Evolutionary conservation across 2,113 vertebrate species (phyloP).

Genomic region (Genyomyrus donnyi): DNA sequence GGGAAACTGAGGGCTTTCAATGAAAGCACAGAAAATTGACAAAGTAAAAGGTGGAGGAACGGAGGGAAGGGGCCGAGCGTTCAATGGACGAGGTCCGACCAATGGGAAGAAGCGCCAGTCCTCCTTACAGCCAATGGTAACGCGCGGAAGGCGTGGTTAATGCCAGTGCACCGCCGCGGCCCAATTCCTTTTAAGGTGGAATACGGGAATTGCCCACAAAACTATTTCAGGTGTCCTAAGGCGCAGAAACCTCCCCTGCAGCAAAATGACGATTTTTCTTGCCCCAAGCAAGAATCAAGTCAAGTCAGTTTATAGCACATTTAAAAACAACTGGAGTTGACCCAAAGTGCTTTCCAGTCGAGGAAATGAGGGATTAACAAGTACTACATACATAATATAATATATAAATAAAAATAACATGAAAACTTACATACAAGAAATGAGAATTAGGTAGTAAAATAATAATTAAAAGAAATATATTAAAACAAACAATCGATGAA

Average conservation of each 20-base stretch:
- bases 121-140: slow-evolving; percentile 45
- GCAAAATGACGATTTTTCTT: neutral
- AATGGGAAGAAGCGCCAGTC: slow-evolving; percentile 37
- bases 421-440: neutral
- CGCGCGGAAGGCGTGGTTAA: slow-evolving; percentile 35
- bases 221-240: neutral
- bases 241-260: neutral
- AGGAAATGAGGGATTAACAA: neutral
- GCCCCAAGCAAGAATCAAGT: neutral
- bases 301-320: neutral
- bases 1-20: slow-evolving; percentile 47
- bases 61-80: slow-evolving; percentile 20
- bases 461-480: neutral
- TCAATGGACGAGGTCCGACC: slow-evolving; percentile 50
- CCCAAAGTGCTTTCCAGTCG: neutral
- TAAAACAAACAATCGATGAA: neutral
- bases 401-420: neutral
- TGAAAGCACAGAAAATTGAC: slow-evolving; percentile 58
- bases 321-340: neutral
- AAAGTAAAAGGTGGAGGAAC: slow-evolving; percentile 63
- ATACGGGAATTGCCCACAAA: neutral
- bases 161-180: neutral
- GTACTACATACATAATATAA: neutral
- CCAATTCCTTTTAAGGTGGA: slow-evolving; percentile 50
- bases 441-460: neutral